phyloP scores from a whole-genome alignment of 2,888 invertebrate genomes.

The Listrodromus nycthemerus region DNA sequence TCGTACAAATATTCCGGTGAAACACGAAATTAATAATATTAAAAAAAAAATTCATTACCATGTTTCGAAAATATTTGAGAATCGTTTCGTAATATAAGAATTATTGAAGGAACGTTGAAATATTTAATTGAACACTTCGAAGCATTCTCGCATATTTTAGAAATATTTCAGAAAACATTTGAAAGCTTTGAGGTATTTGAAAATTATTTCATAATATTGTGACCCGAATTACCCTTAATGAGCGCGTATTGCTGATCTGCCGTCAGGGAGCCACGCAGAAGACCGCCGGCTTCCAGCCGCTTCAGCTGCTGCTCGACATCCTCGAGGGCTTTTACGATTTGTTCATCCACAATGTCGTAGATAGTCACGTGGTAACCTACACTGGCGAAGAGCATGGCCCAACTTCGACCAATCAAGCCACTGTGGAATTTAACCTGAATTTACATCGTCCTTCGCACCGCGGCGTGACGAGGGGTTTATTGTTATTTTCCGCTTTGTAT shows the following conservation, averaged over 20 bases:
- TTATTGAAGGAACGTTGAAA: too few species aligned
- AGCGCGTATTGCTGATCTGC: slow-evolving; percentile 91
- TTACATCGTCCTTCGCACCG: neutral
- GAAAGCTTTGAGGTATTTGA: too few species aligned
- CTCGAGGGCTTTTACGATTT: slow-evolving; percentile 90
- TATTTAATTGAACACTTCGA: too few species aligned
- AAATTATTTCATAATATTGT: too few species aligned
- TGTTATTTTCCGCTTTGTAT: slow-evolving; percentile 25
- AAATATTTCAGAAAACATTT: too few species aligned
- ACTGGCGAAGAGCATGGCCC: slow-evolving; percentile 98
- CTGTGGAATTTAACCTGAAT: slow-evolving; percentile 86
- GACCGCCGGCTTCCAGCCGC: slow-evolving; percentile 89
- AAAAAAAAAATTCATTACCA: too few species aligned
- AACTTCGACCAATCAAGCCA: slow-evolving; percentile 97
- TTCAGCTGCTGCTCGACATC: slow-evolving; percentile 91
- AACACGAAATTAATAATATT: too few species aligned
- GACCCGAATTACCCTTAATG: slow-evolving; percentile 88
- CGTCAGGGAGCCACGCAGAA: slow-evolving; percentile 91
- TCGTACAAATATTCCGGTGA: too few species aligned
- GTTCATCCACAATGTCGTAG: slow-evolving; percentile 92
- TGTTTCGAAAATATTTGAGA: too few species aligned
- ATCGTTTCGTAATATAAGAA: too few species aligned
- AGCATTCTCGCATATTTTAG: too few species aligned
- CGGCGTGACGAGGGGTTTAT: neutral
- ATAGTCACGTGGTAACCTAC: slow-evolving; percentile 95